phyloP scores from a whole-genome alignment of 1,140 invertebrate genomes.

The Drosophila gunungcola region DNA sequence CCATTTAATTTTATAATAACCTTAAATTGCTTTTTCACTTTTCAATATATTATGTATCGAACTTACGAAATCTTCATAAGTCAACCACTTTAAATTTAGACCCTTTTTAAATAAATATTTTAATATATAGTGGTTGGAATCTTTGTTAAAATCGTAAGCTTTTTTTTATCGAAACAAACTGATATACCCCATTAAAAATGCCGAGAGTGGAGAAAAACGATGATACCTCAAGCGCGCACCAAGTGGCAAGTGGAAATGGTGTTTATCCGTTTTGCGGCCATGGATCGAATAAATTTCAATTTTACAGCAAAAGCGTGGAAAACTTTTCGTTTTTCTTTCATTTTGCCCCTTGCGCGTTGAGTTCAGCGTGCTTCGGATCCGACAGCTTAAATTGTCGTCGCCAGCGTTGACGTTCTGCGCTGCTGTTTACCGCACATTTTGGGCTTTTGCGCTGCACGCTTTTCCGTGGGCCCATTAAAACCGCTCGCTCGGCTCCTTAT shows the following conservation, averaged over 20 bases:
- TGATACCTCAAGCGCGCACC: constrained; percentile 41
- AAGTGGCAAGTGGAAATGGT: constrained; percentile 80
- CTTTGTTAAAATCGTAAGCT: no score
- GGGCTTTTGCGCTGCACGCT: constrained; percentile 66
- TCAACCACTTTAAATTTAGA: no score
- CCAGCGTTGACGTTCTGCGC: constrained; percentile 33
- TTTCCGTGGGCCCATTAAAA: constrained; percentile 30
- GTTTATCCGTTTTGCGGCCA: constrained; percentile 71
- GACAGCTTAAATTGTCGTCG: constrained; percentile 72
- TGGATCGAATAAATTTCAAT: constrained; percentile 76
- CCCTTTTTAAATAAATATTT: no score
- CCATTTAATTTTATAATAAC: no score
- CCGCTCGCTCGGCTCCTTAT: not conserved
- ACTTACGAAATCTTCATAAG: no score
- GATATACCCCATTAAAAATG: not conserved
- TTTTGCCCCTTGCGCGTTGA: constrained; percentile 4
- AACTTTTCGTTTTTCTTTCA: constrained; percentile 40
- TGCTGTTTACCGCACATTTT: constrained; percentile 79
- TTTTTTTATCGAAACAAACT: not conserved
- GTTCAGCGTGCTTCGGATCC: constrained; percentile 30
- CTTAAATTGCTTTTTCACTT: no score
- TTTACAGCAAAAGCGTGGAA: constrained; percentile 52
- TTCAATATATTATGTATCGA: no score
- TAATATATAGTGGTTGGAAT: no score
- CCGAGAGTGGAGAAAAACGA: not conserved